phyloP scores from a whole-genome alignment of 2,797 vertebrate genomes.

The Takifugu ocellatus region DNA sequence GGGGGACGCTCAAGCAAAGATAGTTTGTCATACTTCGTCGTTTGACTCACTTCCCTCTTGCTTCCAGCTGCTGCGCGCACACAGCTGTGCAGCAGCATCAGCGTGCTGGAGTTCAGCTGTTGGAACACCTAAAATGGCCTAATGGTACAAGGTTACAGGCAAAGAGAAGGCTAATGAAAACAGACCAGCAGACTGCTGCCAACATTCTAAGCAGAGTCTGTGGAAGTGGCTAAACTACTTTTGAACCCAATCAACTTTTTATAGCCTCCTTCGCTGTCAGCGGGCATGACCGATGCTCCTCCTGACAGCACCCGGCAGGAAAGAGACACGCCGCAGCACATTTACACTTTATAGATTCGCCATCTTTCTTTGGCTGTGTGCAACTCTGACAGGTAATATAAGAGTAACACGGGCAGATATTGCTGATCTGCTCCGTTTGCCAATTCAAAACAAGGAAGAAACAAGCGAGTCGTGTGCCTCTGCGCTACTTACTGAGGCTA shows the following conservation, averaged over 20 bases:
- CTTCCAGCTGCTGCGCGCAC: neutral
- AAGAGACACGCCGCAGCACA: neutral
- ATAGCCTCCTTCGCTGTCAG: neutral
- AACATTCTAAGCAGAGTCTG: neutral
- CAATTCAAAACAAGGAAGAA: neutral
- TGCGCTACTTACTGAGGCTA: constrained; percentile 91
- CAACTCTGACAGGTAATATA: neutral
- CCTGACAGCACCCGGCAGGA: neutral
- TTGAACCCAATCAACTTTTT: neutral
- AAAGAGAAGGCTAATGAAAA: neutral
- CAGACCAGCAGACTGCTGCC: neutral
- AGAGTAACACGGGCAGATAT: neutral
- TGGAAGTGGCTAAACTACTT: constrained; percentile 1
- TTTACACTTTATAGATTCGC: neutral
- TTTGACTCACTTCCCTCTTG: no score
- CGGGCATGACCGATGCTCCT: neutral
- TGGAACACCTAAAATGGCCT: no score
- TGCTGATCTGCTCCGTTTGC: neutral
- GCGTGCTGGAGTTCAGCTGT: neutral
- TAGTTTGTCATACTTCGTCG: no score
- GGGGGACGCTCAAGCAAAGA: no score
- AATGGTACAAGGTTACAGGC: neutral
- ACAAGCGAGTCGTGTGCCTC: constrained; percentile 3
- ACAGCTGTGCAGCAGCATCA: no score
- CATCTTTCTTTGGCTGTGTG: no score